These are phyloP conservation scores for Isichthys henryi DNA, from an alignment of 2,113 vertebrate genomes.

Conservation along the genomic window DNA sequence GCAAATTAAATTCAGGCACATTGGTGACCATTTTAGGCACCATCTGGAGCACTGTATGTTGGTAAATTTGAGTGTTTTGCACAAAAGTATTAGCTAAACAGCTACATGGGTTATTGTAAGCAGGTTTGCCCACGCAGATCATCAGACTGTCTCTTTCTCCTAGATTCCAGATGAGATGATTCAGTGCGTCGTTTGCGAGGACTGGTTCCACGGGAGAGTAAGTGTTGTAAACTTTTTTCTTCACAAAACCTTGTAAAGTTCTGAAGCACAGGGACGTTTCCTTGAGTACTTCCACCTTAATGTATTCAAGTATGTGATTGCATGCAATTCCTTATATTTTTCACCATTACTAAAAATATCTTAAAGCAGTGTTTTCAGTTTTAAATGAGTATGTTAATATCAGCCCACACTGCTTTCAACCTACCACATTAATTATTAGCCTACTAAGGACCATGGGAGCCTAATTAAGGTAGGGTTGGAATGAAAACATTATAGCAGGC, in stretches of 20 bases:
- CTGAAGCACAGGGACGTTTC: background rate
- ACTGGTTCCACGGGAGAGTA: constrained; percentile 92
- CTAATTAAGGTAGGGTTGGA: background rate
- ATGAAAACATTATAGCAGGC: background rate
- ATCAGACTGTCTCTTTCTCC: background rate
- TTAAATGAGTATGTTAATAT: background rate
- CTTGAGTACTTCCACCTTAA: background rate
- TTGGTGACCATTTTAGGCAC: background rate
- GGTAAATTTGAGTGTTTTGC: background rate
- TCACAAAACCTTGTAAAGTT: background rate
- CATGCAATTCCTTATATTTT: background rate
- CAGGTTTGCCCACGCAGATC: background rate
- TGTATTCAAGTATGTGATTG: background rate
- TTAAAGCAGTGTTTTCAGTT: background rate
- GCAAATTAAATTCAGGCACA: background rate
- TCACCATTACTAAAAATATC: background rate
- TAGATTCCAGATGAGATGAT: constrained; percentile 94
- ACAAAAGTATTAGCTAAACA: background rate
- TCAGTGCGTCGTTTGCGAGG: constrained; percentile 90
- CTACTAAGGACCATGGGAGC: background rate
- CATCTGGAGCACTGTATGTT: background rate
- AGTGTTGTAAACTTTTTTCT: constrained; percentile 28
- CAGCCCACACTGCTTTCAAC: background rate
- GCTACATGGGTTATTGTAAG: background rate
- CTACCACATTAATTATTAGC: background rate